phyloP scores from a whole-genome alignment of 2,888 invertebrate species.

The Actias luna region DNA sequence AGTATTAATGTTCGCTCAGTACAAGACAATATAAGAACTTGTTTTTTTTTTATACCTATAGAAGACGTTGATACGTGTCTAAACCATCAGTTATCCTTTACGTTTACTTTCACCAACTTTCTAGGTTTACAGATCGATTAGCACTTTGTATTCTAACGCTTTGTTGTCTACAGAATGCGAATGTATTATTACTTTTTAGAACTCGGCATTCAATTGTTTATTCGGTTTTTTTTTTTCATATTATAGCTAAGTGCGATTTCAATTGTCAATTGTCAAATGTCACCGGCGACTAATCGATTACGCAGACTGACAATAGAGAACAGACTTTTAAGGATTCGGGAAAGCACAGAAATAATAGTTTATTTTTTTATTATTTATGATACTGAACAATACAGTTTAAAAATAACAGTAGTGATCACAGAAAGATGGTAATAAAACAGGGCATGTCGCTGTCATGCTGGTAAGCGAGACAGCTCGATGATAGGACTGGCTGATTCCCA shows the following conservation, averaged over 20 bases:
- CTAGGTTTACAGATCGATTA: not conserved
- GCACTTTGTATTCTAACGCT: not conserved
- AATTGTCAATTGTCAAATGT: too few species aligned
- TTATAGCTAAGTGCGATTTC: not conserved
- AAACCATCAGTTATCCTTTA: not conserved
- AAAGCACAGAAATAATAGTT: too few species aligned
- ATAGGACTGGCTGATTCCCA: too few species aligned
- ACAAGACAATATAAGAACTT: not conserved
- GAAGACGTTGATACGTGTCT: not conserved
- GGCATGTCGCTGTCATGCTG: too few species aligned
- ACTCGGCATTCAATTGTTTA: not conserved
- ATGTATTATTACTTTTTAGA: not conserved
- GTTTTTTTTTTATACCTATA: not conserved
- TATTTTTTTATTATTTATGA: too few species aligned
- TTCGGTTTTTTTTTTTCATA: not conserved
- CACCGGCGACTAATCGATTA: too few species aligned
- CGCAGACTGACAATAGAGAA: too few species aligned
- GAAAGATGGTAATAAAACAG: too few species aligned
- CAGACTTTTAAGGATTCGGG: too few species aligned
- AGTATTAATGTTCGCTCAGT: not conserved
- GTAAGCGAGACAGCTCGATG: too few species aligned
- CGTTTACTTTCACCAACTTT: conserved; percentile 3
- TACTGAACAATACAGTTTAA: too few species aligned
- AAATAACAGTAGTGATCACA: too few species aligned
- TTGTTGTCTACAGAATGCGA: not conserved